phyloP scores from a whole-genome alignment of 1,140 invertebrate species.

The Phymorhynchus buccinoides region DNA sequence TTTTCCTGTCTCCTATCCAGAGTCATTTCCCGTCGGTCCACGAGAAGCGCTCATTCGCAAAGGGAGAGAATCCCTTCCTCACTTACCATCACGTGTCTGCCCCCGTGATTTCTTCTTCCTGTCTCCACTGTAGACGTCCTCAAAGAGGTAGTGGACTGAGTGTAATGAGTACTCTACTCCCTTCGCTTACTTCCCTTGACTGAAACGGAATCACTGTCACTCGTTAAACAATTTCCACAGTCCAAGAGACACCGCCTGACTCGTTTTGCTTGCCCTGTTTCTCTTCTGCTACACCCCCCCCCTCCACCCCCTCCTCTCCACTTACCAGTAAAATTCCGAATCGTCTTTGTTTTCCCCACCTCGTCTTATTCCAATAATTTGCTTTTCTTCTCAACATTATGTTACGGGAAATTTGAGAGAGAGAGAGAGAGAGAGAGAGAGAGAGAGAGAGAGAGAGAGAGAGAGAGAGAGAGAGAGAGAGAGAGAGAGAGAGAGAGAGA shows the following conservation, averaged over 20 bases:
- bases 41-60: too few species aligned
- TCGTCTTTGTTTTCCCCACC: too few species aligned
- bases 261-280: too few species aligned
- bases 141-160: neutral
- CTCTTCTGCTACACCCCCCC: too few species aligned
- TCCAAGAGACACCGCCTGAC: neutral
- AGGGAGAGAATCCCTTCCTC: neutral
- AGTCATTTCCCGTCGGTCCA: too few species aligned
- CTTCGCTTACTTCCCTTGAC: neutral
- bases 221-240: neutral
- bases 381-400: too few species aligned
- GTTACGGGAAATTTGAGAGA: neutral
- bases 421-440: neutral
- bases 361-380: too few species aligned
- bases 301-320: too few species aligned
- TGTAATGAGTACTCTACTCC: neutral
- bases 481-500: neutral
- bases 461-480: neutral
- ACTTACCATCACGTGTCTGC: neutral
- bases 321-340: too few species aligned
- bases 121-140: neutral
- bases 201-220: neutral
- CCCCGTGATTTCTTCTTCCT: neutral
- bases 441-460: neutral
- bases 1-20: neutral